phyloP scores from a whole-genome alignment of 2,888 invertebrate species.

The Diarsia mendica region DNA sequence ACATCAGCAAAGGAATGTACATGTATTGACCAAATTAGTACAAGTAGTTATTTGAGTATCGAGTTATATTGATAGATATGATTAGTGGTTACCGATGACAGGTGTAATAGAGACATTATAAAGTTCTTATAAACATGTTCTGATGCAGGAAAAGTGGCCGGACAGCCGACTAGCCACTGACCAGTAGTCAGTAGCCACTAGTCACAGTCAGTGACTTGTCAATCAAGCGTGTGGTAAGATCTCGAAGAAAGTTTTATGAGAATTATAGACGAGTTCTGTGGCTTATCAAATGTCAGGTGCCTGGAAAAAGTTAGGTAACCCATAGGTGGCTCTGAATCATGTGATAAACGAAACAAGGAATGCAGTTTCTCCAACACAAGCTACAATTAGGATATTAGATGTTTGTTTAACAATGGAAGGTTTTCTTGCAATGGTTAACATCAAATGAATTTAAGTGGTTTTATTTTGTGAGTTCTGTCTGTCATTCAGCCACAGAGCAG shows the following conservation, averaged over 20 bases:
- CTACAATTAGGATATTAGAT: background rate
- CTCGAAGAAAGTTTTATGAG: slow-evolving; percentile 63
- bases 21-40: slow-evolving; percentile 22
- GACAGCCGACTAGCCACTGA: slow-evolving; percentile 29
- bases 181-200: slow-evolving; percentile 17
- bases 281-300: slow-evolving; percentile 60
- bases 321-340: background rate
- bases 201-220: slow-evolving; percentile 53
- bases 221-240: slow-evolving; percentile 56
- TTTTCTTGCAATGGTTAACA: background rate
- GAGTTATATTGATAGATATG: slow-evolving; percentile 42
- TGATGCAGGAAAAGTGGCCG: slow-evolving; percentile 58
- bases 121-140: slow-evolving; percentile 53
- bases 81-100: slow-evolving; percentile 64
- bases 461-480: background rate
- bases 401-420: background rate
- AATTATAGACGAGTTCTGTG: slow-evolving; percentile 57
- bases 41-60: slow-evolving; percentile 25
- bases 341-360: background rate
- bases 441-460: background rate
- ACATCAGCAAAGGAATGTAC: slow-evolving; percentile 21
- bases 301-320: slow-evolving; percentile 49
- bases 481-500: background rate
- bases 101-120: slow-evolving; percentile 72
- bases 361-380: background rate